Conservation (phyloP, 2,888 invertebrate species). For the Caenorhabditis macrosperma region DNA sequence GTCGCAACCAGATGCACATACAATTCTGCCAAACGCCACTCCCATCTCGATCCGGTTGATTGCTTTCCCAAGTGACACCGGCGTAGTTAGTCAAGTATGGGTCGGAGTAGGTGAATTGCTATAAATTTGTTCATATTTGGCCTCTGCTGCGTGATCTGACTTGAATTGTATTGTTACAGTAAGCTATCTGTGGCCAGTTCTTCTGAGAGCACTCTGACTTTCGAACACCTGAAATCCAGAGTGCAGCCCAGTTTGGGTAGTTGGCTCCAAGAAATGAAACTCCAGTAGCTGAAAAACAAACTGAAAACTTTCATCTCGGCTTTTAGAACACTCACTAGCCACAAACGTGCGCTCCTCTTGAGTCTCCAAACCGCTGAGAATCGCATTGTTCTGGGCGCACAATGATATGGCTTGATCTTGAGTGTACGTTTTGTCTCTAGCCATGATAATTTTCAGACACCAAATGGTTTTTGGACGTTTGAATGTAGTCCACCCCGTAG, state of each 20-base stretch:
- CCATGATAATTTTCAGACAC: neutral
- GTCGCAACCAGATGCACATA: conserved; percentile 16
- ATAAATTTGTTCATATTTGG: neutral
- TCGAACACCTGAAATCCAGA: conserved; percentile 17
- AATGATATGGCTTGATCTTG: neutral
- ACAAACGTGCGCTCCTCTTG: conserved; percentile 8
- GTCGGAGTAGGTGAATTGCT: conserved; percentile 19
- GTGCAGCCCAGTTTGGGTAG: neutral
- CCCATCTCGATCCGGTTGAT: conserved; percentile 15
- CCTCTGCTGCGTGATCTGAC: neutral
- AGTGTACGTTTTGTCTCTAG: neutral
- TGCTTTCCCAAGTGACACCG: conserved; percentile 2
- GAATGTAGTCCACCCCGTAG: no score
- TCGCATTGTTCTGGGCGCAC: neutral
- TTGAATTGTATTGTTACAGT: conserved; percentile 2
- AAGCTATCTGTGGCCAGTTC: neutral
- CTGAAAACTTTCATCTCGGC: neutral
- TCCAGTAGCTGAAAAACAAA: neutral
- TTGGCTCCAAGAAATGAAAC: neutral
- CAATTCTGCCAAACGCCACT: conserved; percentile 24
- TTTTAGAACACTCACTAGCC: neutral
- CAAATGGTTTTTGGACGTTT: neutral
- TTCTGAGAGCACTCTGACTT: conserved; percentile 7
- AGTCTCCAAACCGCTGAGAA: neutral
- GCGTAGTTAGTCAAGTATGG: conserved; percentile 1